Base-by-base conservation (phyloP, 2,888 invertebrate genomes). In the Orgyia antiqua region DNA sequence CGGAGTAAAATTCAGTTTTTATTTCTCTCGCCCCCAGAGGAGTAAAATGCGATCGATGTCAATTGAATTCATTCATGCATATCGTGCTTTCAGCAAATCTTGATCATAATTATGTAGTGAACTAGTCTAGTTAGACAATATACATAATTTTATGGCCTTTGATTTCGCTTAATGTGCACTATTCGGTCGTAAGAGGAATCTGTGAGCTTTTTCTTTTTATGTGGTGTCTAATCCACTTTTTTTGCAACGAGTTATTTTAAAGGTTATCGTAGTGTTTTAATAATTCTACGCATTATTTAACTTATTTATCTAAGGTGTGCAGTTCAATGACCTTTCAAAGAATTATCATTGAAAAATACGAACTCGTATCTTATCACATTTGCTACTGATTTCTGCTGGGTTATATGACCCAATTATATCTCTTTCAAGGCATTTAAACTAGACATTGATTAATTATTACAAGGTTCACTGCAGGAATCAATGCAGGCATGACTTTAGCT, bases 161-260 rank as follows among this genome's bases (percentile, higher is more conserved):
- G 58, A 60, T 76, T 82, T 82, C 79, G 68, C 78, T 76, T 71
- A 82, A 82, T 82, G 80, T 82, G 78, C 69, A 53, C 44, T 51
- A 56, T 60, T 67, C 61, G 51, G 51, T 59, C 53, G 45, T 58
- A 58, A 59, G 64, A n/a, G 53, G 59, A 60, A 55, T 54, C 52
- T 68, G 73, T 58, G 67, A 66, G 66, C 53, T 56, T 55, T 52
- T 53, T 34, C 53, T 56, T 55, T 52, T 53, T 34, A 40, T 40
- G 56, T 66, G 60, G 60, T 8, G 8, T 7, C 13, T 62, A 52
- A 58, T 47, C 51, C 58, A 67, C 64, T 63, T 67, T 65, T 65
- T 60, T 58, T 52, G 49, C 58, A 49, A 54, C 58, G 58, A 64
- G 55, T 67, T 62, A 61, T 64, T 68, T 55, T 68, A 46, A 58